Evolutionary conservation across 2,113 vertebrate genomes (phyloP).

Genomic region (Pteruthius melanotis): DNA sequence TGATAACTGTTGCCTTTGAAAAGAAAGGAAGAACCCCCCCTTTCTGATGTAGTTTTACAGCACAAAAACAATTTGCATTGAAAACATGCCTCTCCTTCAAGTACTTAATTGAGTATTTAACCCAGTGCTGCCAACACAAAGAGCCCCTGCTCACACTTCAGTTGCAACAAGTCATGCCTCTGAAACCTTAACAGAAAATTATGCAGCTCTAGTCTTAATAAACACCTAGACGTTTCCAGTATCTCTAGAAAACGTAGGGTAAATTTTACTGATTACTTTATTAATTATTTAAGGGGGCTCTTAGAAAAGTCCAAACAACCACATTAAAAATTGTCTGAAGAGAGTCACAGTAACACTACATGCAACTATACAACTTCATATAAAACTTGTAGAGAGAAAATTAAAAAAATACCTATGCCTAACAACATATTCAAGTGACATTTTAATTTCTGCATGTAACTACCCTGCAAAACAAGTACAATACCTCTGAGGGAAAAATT

Average conservation of each 20-base stretch:
- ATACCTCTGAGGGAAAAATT: background rate
- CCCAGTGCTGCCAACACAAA: background rate
- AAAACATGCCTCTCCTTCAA: background rate
- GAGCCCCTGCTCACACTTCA: background rate
- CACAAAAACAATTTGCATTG: background rate
- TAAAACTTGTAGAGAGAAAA: background rate
- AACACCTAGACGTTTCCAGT: background rate
- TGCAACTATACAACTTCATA: background rate
- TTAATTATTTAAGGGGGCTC: background rate
- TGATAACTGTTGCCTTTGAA: background rate
- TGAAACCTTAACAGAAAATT: background rate
- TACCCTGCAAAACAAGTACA: background rate
- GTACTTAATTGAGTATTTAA: background rate
- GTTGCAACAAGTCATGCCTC: background rate
- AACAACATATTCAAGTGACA: background rate
- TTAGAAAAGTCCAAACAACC: background rate
- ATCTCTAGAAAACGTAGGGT: background rate
- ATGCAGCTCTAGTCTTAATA: background rate
- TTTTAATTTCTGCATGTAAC: background rate
- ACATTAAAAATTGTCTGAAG: background rate
- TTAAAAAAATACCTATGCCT: accelerated
- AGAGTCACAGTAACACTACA: background rate
- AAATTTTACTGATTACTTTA: background rate
- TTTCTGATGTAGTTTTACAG: conserved; percentile 6
- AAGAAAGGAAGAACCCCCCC: background rate